phyloP scores from a whole-genome alignment of 2,113 vertebrate species.

The Sinocyclocheilus anshuiensis region DNA sequence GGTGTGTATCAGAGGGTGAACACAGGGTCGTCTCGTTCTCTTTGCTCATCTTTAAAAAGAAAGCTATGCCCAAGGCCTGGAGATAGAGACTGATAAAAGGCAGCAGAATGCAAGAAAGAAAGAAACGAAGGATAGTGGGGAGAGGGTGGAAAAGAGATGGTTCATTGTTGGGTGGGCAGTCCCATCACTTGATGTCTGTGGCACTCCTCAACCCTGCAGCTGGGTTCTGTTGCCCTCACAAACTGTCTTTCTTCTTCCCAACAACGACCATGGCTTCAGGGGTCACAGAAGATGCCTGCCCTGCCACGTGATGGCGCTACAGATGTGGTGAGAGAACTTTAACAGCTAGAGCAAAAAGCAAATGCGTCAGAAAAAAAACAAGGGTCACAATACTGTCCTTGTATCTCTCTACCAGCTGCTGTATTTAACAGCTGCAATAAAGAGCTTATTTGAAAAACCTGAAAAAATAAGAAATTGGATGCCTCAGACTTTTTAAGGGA shows the following conservation, averaged over 20 bases:
- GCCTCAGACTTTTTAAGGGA: constrained; percentile 66
- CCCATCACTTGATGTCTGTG: constrained; percentile 68
- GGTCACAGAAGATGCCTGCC: constrained; percentile 72
- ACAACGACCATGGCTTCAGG: constrained; percentile 51
- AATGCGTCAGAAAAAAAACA: constrained; percentile 70
- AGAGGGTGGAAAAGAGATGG: constrained; percentile 49
- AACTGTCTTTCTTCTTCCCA: constrained; percentile 67
- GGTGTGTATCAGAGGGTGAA: constrained; percentile 54
- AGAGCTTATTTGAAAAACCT: constrained; percentile 52
- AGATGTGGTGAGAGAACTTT: constrained; percentile 72
- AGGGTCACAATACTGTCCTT: constrained; percentile 77
- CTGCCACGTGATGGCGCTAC: constrained; percentile 73
- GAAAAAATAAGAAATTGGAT: constrained; percentile 54
- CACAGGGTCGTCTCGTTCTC: constrained; percentile 48
- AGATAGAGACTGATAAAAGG: constrained; percentile 50
- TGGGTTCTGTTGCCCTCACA: constrained; percentile 63
- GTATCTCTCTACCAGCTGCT: constrained; percentile 71
- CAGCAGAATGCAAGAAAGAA: constrained; percentile 21
- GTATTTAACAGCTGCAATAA: constrained; percentile 78
- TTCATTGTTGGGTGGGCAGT: constrained; percentile 65
- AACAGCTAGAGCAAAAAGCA: constrained; percentile 65
- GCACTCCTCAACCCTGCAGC: constrained; percentile 55
- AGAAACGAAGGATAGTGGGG: constrained; percentile 29
- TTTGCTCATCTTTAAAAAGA: constrained; percentile 47
- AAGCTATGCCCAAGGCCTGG: constrained; percentile 47